phyloP scores from a whole-genome alignment of 2,888 invertebrate species.

The Drosophila nr. medialis region DNA sequence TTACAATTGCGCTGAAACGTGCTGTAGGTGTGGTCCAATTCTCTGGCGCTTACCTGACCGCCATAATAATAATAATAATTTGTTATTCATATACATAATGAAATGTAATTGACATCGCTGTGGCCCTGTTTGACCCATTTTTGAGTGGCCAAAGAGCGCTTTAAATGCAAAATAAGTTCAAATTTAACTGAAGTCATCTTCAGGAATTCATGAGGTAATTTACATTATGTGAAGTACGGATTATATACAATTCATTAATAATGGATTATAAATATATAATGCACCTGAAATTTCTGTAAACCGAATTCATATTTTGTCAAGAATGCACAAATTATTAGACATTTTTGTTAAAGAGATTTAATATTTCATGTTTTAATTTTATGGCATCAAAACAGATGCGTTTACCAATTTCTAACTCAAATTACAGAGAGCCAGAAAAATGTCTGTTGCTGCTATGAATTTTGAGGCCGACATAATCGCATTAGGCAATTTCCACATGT shows the following conservation, averaged over 20 bases:
- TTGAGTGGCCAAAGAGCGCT: constrained; percentile 5
- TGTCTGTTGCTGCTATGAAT: constrained; percentile 9
- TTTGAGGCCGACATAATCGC: constrained; percentile 30
- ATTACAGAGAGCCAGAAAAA: neutral
- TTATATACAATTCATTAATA: neutral
- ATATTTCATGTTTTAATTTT: neutral
- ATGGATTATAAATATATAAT: neutral
- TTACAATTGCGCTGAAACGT: constrained; percentile 39
- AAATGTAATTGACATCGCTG: constrained; percentile 37
- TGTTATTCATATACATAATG: constrained; percentile 24
- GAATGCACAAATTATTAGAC: neutral
- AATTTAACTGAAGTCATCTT: constrained; percentile 1
- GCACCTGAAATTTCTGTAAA: too few relatives aligned
- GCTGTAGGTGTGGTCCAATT: constrained; percentile 56
- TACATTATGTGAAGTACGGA: neutral
- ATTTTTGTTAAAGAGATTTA: neutral
- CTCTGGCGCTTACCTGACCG: constrained; percentile 34
- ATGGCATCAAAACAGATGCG: too few relatives aligned
- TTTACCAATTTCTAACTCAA: neutral
- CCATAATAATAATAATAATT: constrained; percentile 47
- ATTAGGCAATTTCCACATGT: constrained; percentile 27
- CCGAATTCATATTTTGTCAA: too few relatives aligned
- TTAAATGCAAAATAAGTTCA: neutral
- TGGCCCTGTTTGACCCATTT: constrained; percentile 50
- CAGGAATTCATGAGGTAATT: neutral